Percentiles rank a stretch among this genome's conserved stretches.
These are phyloP conservation scores for Eupsittula cactorum DNA, from an alignment of 2,113 vertebrate species.

Conservation along the genomic window DNA sequence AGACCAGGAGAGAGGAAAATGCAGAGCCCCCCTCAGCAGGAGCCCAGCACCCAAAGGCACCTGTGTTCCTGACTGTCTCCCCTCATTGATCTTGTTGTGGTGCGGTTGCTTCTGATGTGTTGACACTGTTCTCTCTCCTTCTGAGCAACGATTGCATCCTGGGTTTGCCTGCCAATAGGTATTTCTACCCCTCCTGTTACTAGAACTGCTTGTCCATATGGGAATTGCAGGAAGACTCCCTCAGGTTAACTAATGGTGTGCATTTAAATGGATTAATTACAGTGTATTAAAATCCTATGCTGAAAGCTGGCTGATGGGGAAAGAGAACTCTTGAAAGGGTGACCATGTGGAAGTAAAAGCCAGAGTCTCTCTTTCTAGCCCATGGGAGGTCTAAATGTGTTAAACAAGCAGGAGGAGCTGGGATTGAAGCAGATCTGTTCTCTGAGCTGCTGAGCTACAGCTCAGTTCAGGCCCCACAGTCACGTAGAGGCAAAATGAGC, in stretches of 20 bases:
- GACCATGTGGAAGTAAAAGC: not conserved
- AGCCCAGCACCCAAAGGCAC: fast-evolving
- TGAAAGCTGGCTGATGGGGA: not conserved
- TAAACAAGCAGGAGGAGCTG: not conserved
- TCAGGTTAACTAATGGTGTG: not conserved
- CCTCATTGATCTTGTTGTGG: not conserved
- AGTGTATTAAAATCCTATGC: not conserved
- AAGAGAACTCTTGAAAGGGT: not conserved
- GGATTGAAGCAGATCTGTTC: not conserved
- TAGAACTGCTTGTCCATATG: not conserved
- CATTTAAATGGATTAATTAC: conserved; percentile 42
- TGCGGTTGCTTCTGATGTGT: not conserved
- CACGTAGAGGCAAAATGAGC: not conserved
- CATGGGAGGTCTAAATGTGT: not conserved
- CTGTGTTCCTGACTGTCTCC: not conserved
- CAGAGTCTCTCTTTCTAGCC: not conserved
- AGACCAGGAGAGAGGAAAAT: not conserved
- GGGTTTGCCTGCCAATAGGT: not conserved
- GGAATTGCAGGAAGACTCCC: not conserved
- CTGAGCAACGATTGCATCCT: not conserved
- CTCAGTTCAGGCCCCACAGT: not conserved
- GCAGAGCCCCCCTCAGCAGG: not conserved
- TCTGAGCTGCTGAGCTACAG: not conserved
- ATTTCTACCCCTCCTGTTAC: not conserved
- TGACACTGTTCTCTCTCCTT: not conserved